phyloP scores from a whole-genome alignment of 2,797 vertebrate species.

The Iguana delicatissima region DNA sequence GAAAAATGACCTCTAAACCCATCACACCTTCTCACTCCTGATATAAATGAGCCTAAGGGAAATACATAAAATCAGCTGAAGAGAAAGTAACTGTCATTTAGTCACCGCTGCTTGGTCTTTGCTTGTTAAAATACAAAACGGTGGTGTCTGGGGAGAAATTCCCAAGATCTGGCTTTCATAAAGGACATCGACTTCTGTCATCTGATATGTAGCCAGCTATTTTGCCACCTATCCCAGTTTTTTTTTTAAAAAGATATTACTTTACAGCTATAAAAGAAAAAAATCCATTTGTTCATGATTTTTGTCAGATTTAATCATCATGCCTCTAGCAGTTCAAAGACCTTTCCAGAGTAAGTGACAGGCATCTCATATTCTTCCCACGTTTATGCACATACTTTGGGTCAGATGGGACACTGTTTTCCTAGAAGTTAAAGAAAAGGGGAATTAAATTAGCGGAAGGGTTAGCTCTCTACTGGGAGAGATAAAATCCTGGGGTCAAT shows the following conservation, averaged over 20 bases:
- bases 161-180: background rate
- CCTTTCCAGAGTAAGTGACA: background rate
- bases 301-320: slow-evolving; percentile 27
- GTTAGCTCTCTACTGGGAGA: background rate
- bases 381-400: slow-evolving; percentile 16
- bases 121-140: background rate
- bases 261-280: background rate
- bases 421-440: slow-evolving; percentile 10
- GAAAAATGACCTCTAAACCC: background rate
- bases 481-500: slow-evolving; percentile 12
- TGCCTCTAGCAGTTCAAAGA: slow-evolving; percentile 2
- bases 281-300: background rate
- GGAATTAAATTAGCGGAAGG: slow-evolving; percentile 13
- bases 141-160: background rate
- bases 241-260: background rate
- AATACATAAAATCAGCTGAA: background rate
- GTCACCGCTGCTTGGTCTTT: background rate
- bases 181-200: background rate
- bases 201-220: background rate
- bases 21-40: background rate
- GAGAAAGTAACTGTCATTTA: background rate
- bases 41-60: background rate
- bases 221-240: background rate
- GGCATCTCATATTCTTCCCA: background rate
- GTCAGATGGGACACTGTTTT: slow-evolving; percentile 6